Conservation (phyloP, 2,797 vertebrate species). For the Gobionotothen gibberifrons region DNA sequence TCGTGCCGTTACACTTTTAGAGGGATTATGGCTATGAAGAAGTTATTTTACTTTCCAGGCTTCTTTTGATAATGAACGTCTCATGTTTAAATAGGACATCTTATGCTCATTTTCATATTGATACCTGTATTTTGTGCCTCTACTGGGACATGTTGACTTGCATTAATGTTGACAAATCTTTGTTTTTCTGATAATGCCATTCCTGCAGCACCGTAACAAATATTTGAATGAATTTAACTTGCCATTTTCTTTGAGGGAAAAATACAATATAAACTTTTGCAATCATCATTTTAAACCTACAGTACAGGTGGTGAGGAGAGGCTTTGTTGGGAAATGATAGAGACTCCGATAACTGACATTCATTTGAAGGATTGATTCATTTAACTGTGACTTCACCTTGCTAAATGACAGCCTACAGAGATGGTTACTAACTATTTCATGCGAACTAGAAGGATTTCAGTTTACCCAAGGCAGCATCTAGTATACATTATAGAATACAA, state of each 20-base stretch:
- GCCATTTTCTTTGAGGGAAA: background rate
- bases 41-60: too few species aligned
- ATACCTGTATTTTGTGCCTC: too few species aligned
- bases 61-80: too few species aligned
- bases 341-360: background rate
- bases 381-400: background rate
- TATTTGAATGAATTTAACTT: background rate
- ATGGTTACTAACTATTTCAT: background rate
- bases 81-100: too few species aligned
- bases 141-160: too few species aligned
- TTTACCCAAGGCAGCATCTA: background rate
- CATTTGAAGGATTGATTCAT: background rate
- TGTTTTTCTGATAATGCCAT: too few species aligned
- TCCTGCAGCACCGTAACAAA: too few species aligned
- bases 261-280: background rate
- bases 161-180: too few species aligned
- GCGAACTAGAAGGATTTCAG: background rate
- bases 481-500: background rate
- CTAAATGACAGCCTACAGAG: background rate
- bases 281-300: conserved; percentile 6
- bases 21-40: too few species aligned
- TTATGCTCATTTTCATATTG: too few species aligned
- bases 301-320: background rate
- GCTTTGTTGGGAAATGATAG: too few species aligned
- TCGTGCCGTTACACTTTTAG: too few species aligned